These are phyloP conservation scores for Pseudois nayaur DNA, from an alignment of 2,113 vertebrate genomes.

Conservation along the genomic window DNA sequence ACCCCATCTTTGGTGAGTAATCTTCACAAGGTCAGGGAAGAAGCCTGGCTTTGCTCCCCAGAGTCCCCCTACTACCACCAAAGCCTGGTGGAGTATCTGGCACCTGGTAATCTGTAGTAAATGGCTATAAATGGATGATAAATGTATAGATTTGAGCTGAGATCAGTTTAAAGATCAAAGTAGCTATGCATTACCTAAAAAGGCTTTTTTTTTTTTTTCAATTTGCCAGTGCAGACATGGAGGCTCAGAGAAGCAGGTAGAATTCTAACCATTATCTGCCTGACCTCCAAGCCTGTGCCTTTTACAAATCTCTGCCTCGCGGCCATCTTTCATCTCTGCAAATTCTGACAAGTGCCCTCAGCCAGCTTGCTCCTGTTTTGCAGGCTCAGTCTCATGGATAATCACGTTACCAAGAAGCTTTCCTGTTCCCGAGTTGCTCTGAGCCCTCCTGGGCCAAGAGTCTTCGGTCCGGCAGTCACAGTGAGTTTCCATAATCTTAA, in stretches of 20 bases:
- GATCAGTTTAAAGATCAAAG: neutral
- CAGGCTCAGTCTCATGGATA: neutral
- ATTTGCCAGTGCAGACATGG: neutral
- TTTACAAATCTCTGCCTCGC: neutral
- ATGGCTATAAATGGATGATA: neutral
- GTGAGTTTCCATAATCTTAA: slow-evolving; percentile 55
- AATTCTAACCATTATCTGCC: neutral
- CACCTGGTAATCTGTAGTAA: neutral
- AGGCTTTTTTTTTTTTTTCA: neutral
- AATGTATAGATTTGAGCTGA: neutral
- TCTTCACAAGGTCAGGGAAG: neutral
- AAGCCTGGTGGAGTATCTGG: too few relatives aligned
- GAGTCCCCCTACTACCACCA: neutral
- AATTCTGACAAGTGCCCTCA: neutral
- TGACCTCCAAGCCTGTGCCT: neutral
- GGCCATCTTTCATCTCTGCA: neutral
- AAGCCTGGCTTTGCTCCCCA: neutral
- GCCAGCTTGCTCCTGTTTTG: neutral
- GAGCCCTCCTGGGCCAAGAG: neutral
- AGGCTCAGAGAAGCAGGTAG: neutral
- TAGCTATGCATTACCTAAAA: neutral
- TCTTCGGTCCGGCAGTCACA: neutral
- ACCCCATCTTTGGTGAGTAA: neutral
- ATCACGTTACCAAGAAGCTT: neutral
- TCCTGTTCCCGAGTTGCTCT: neutral